These are phyloP conservation scores for Epistrophe eligans DNA, from an alignment of 2,888 invertebrate genomes.

Conservation along the genomic window DNA sequence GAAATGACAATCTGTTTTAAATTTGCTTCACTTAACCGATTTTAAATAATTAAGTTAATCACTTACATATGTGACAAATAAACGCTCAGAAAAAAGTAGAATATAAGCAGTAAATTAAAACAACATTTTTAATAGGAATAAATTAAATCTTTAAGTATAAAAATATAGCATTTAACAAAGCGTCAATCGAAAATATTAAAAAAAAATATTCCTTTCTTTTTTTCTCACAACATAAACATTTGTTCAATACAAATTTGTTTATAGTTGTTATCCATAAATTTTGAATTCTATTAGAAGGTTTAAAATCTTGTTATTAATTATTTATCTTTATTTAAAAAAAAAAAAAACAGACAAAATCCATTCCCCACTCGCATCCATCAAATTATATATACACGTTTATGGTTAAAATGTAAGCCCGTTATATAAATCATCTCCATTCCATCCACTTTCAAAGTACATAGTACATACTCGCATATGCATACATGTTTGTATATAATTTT, in stretches of 20 bases:
- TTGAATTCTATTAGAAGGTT: neutral
- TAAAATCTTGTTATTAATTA: neutral
- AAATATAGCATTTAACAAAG: no score
- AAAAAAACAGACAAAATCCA: neutral
- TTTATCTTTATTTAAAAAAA: neutral
- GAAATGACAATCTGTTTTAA: no score
- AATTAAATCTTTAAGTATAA: no score
- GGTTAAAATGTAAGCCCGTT: neutral
- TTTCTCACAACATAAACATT: neutral
- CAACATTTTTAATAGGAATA: no score
- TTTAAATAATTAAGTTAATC: no score
- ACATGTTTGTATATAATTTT: neutral
- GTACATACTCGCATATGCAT: neutral
- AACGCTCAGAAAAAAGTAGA: no score
- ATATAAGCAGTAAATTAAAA: no score
- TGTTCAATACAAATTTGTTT: no score
- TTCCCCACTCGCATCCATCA: constrained; percentile 29
- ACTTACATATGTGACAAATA: no score
- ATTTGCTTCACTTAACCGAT: no score
- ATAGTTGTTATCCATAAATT: neutral
- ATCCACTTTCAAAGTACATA: constrained; percentile 4
- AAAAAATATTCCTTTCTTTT: neutral
- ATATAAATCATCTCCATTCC: constrained; percentile 20
- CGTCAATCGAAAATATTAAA: no score
- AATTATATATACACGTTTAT: neutral